Evolutionary conservation across 2,888 invertebrate species (phyloP).

Genomic region (Cantharis nigra): DNA sequence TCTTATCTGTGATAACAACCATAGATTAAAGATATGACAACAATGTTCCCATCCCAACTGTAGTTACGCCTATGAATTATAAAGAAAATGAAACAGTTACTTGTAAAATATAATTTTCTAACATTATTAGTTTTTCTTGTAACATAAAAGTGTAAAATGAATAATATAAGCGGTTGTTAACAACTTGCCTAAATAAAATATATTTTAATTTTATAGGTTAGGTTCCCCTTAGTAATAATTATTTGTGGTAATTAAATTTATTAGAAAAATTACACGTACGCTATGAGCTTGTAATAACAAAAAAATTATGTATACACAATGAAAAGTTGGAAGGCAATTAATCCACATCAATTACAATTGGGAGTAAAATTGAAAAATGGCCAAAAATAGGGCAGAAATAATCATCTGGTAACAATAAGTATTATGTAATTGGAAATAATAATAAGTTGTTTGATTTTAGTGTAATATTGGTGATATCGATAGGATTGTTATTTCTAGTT

Average conservation of each 20-base stretch:
- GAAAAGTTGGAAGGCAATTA: background rate
- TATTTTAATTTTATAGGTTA: background rate
- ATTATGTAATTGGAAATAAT: background rate
- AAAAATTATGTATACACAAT: background rate
- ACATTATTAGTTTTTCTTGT: background rate
- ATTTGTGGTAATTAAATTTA: background rate
- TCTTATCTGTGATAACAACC: too few species aligned
- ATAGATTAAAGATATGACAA: too few species aligned
- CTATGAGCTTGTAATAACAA: background rate
- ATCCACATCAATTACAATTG: background rate
- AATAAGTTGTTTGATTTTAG: slow-evolving; percentile 8
- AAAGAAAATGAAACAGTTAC: background rate
- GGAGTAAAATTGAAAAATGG: slow-evolving; percentile 38
- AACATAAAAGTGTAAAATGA: background rate
- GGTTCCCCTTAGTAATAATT: background rate
- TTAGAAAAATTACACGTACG: background rate
- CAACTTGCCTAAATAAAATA: background rate
- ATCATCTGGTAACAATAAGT: slow-evolving; percentile 39
- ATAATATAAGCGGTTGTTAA: background rate
- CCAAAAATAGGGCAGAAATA: slow-evolving; percentile 54
- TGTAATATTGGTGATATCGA: slow-evolving; percentile 53
- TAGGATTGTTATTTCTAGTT: slow-evolving; percentile 55
- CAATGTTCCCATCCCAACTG: too few species aligned
- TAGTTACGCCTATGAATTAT: too few species aligned
- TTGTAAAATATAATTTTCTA: background rate